phyloP scores from a whole-genome alignment of 2,888 invertebrate species.

The Protonemura montana region DNA sequence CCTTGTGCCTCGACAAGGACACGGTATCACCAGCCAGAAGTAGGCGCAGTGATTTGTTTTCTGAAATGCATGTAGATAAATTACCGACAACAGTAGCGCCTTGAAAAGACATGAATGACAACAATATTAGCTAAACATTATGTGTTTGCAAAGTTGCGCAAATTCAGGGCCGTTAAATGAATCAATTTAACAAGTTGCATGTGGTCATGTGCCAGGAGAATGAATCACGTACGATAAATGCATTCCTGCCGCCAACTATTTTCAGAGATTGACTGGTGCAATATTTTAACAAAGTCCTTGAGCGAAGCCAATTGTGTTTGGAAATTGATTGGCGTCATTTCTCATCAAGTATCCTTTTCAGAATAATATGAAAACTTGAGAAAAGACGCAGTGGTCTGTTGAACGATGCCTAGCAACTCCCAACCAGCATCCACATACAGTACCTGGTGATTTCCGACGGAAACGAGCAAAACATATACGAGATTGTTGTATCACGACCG shows the following conservation, averaged over 20 bases:
- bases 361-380: neutral
- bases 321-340: neutral
- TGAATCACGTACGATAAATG: no score
- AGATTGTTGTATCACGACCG: neutral
- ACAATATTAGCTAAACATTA: no score
- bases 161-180: no score
- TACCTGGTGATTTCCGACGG: neutral
- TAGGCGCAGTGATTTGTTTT: no score
- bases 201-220: no score
- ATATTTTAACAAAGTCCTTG: neutral
- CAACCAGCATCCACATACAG: neutral
- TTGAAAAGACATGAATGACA: no score
- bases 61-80: no score
- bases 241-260: neutral
- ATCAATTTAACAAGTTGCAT: no score
- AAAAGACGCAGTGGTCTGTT: neutral
- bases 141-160: no score
- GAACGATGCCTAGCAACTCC: neutral
- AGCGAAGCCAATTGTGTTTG: neutral
- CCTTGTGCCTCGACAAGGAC: no score
- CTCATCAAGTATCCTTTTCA: neutral
- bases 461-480: neutral
- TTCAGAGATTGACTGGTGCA: neutral
- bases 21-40: no score
- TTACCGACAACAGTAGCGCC: no score